Evolutionary conservation across 2,888 invertebrate genomes (phyloP).

Genomic region (Megamerina dolium): DNA sequence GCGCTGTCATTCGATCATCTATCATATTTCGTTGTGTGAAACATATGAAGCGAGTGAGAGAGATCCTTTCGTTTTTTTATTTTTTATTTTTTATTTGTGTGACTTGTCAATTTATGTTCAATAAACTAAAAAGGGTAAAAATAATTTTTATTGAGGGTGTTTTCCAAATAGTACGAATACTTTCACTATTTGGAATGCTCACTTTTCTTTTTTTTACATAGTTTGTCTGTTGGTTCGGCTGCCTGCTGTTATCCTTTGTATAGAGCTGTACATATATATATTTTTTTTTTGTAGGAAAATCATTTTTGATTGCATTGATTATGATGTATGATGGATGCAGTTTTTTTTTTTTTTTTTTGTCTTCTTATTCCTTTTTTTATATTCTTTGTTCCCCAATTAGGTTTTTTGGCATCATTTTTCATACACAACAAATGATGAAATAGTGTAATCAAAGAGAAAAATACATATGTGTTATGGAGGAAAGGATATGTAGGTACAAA

Average conservation of each 20-base stretch:
- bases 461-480: too few relatives aligned
- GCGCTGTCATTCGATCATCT: not conserved
- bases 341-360: not conserved
- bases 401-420: slow-evolving; percentile 7
- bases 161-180: not conserved
- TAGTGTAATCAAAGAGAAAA: too few relatives aligned
- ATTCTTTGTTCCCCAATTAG: not conserved
- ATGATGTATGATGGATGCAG: slow-evolving; percentile 14
- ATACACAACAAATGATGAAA: too few relatives aligned
- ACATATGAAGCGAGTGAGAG: not conserved
- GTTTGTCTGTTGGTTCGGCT: too few relatives aligned
- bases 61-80: not conserved
- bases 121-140: not conserved
- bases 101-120: too few relatives aligned
- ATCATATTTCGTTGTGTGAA: not conserved
- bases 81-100: too few relatives aligned
- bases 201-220: not conserved
- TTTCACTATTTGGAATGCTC: not conserved
- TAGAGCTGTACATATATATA: too few relatives aligned
- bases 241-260: too few relatives aligned
- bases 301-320: slow-evolving; percentile 9
- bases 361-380: not conserved
- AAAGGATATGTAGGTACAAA: too few relatives aligned
- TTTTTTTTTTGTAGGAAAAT: not conserved
- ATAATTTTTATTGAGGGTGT: too few relatives aligned